Evolutionary conservation across 2,113 vertebrate species (phyloP), one percentile per base, ranked within the genome.

Genomic region (Cairina moschata): DNA sequence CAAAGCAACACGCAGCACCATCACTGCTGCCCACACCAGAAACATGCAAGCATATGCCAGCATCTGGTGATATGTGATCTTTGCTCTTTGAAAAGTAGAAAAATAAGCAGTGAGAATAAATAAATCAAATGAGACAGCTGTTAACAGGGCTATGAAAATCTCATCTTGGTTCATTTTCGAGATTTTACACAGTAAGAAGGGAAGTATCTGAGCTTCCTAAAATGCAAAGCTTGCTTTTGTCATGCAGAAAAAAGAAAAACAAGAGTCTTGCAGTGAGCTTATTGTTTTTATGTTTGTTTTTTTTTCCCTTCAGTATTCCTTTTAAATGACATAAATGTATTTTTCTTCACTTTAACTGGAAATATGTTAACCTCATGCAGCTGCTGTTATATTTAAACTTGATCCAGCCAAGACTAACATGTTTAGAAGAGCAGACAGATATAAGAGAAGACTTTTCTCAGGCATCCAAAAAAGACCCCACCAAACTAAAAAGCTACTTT

Each of bases 351-450:
- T 93, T 74, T 11, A 96, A 91, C 52, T 84, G 62, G 31, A 56
- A 96, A 89, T 31, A 82, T 2, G 0, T 65, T 67, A 96, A 66
- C 48, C 73, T 86, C 68, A 65, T 9, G 13, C 48, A 95, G 90
- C 52, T 88, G 80, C n/a, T 78, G 48, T 75, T 89, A 68, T 50
- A 92, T 76, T 93, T 88, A 90, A 91, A 88, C 23, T 88, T 28
- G 48, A 72, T 88, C 48, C 66, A 86, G 23, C 54, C 77, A 91
- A 90, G 56, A 94, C 67, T 81, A 94, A 93, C 12, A 32, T 16
- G 38, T 89, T 94, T 84, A 89, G 55, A 40, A 88, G 77, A 83
- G 34, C 26, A 90, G 55, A 90, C 68, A 91, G 77, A 69, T 78
- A 75, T 76, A 42, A 75, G 2, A 91, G 13, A 75, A 50, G 55